Conservation (phyloP, 2,113 vertebrate species). For the Acanthochromis polyacanthus region DNA sequence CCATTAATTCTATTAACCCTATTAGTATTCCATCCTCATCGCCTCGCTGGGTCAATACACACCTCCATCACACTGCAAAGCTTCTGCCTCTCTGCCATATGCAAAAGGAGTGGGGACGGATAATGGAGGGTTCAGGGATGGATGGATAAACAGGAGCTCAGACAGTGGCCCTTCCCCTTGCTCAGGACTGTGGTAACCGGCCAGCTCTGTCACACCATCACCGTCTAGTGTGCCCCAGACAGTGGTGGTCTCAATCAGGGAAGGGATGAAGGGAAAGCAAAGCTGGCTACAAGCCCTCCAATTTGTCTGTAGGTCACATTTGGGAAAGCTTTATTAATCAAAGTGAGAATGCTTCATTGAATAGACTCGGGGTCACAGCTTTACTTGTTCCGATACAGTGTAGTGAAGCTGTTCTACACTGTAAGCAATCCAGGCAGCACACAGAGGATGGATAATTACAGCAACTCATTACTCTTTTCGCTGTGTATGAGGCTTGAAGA, state of each 20-base stretch:
- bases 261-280: background rate
- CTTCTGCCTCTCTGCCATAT: slow-evolving; percentile 47
- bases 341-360: background rate
- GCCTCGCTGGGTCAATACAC: slow-evolving; percentile 70
- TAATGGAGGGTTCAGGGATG: slow-evolving; percentile 38
- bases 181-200: slow-evolving; percentile 23
- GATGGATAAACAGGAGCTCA: slow-evolving; percentile 45
- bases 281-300: background rate
- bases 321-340: background rate
- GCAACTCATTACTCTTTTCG: background rate
- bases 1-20: slow-evolving; percentile 81
- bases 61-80: slow-evolving; percentile 72
- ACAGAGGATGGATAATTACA: slow-evolving; percentile 10
- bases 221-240: background rate
- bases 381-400: background rate
- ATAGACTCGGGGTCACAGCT: slow-evolving; percentile 3
- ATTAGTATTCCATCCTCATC: slow-evolving; percentile 79
- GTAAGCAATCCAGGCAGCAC: background rate
- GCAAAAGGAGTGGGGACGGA: slow-evolving; percentile 24
- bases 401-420: background rate
- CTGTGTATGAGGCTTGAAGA: background rate
- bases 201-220: slow-evolving; percentile 5
- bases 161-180: slow-evolving; percentile 30
- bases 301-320: slow-evolving; percentile 19
- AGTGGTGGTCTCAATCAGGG: slow-evolving; percentile 18